A percentile compares a stretch with the other conserved stretches of the same genome.
Conservation (phyloP, 2,113 vertebrate species). For the Plecotus auritus region DNA sequence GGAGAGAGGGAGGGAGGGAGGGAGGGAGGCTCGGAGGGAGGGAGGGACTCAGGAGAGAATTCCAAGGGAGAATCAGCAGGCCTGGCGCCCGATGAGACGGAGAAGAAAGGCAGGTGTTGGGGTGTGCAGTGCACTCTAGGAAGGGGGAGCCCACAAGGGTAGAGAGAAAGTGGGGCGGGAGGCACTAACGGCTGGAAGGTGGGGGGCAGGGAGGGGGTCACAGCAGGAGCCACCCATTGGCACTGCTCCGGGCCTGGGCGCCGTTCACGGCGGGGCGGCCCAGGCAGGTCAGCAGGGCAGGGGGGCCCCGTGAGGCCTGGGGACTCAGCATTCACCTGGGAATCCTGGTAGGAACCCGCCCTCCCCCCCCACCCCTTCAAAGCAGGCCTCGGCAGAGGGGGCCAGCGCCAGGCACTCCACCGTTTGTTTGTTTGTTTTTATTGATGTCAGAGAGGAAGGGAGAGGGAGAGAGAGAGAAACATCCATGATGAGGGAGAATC, state of each 20-base stretch:
- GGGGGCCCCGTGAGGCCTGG: background rate
- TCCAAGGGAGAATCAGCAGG: background rate
- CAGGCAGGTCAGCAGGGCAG: background rate
- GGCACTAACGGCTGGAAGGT: rapidly evolving
- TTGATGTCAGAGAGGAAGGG: no score
- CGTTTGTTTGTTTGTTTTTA: background rate
- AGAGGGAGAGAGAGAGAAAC: no score
- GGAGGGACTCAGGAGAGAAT: background rate
- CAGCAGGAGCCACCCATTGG: no score
- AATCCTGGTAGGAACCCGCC: background rate
- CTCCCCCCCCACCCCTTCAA: background rate
- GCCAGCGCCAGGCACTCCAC: background rate
- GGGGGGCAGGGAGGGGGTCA: background rate
- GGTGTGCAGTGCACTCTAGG: no score
- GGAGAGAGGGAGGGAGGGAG: no score
- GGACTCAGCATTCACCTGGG: rapidly evolving
- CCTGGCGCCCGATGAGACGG: no score
- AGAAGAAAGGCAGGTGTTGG: background rate
- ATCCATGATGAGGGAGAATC: no score
- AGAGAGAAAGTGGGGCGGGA: background rate
- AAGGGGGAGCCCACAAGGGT: background rate
- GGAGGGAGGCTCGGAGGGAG: no score
- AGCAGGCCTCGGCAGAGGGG: background rate
- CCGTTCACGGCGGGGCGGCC: rapidly evolving
- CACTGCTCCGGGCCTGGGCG: rapidly evolving